Conservation (phyloP, 2,113 vertebrate species). For the Cyphomyrus discorhynchus region DNA sequence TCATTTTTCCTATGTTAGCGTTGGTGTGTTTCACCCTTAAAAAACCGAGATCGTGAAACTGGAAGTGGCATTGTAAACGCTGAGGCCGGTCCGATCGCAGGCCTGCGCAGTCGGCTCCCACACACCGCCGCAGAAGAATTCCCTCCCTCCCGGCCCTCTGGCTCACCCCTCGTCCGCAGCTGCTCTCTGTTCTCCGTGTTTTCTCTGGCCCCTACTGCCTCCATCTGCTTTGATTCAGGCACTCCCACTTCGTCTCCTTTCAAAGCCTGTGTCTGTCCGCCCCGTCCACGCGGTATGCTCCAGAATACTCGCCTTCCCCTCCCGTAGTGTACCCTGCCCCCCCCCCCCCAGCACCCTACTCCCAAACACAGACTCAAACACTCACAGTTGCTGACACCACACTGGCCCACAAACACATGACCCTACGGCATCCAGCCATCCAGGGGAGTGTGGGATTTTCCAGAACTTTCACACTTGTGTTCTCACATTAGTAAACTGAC, state of each 20-base stretch:
- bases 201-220: constrained; percentile 7
- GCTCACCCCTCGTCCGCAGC: constrained; percentile 11
- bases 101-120: not conserved
- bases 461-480: not conserved
- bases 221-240: constrained; percentile 21
- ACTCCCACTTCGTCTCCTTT: not conserved
- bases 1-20: not conserved
- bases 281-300: not conserved
- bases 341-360: not conserved
- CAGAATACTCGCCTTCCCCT: not conserved
- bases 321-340: not conserved
- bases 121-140: not conserved
- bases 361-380: not conserved
- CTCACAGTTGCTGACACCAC: not conserved
- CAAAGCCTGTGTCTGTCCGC: not conserved
- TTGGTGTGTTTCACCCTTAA: not conserved
- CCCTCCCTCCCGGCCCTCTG: not conserved
- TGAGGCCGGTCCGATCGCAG: not conserved
- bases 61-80: not conserved
- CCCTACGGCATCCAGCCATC: not conserved
- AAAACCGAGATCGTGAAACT: not conserved
- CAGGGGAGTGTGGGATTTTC: not conserved
- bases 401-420: not conserved
- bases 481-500: not conserved
- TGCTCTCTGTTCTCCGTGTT: constrained; percentile 9